Evolutionary conservation across 2,113 vertebrate species (phyloP), one percentile per base, ranked within the genome.

Genomic region (Nyctibius bracteatus): DNA sequence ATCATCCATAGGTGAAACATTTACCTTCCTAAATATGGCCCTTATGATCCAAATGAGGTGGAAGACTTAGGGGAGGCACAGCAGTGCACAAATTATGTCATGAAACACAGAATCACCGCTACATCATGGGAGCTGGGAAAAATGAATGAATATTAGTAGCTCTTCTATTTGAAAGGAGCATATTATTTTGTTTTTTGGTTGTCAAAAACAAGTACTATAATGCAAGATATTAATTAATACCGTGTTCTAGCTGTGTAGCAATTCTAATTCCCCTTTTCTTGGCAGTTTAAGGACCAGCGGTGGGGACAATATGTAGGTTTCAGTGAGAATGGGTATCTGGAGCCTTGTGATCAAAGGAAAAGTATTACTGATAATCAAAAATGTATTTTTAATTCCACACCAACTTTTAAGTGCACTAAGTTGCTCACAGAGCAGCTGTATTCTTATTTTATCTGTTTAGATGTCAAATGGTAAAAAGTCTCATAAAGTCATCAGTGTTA

Each of bases 401-500:
- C 17, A 86, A 67, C 43, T 16, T 90, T 71, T 59, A 55, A 80
- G 30, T 74, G 27, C 20, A 55, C 19, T 92, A 15, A 86, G 71
- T 59, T 74, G 14, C 12, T 79, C 47, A 47, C 23, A 80, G 63
- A 68, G 20, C 2, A 8, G 28, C 23, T 1, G 0, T 63, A 47
- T 44, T 81, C 59, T 93, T 68, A 77, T 67, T 79, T 86, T 79
- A 72, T 81, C 49, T 88, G 35, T 25, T 75, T 75, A 49, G 16
- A 43, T 72, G 25, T 61, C 37, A 72, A 51, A 6, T 19, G 21
- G 18, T 35, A 55, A 92, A 83, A 68, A 27, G 52, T n/a, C 31
- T 72, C 3, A 2, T 63, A 71, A 79, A 94, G 35, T 86, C 39
- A 39, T 70, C 0, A 0, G 11, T 1, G 1, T 57, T 81, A 61